Evolutionary conservation across 2,113 vertebrate species (phyloP), one percentile per base, ranked within the genome.

Genomic region (Mohoua ochrocephala): DNA sequence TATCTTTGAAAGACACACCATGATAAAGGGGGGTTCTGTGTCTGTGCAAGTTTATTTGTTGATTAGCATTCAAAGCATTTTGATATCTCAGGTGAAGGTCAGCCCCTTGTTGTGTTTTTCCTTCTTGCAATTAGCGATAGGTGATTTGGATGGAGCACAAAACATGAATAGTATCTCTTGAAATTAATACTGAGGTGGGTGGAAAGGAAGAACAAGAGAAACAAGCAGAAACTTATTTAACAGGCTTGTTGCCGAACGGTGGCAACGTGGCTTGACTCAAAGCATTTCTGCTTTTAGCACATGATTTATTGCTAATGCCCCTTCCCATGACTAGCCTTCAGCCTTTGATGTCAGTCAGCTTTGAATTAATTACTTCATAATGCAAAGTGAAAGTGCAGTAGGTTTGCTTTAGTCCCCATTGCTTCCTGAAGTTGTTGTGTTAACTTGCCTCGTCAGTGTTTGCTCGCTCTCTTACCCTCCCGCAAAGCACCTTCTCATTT

Each of bases 331-430:
- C 87, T 91, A 74, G 52, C 93, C 88, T 86, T 93, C 95, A 94
- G 87, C 91, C 93, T 96, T 94, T 94, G 94, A 88, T 95, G 94
- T 96, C 94, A 93, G 57, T 95, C 96, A 97, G 85, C 91, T 96
- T 85, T 83, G 91, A 96, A 96, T 97, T 95, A 91, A 96, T 96
- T 83, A 78, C 67, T 91, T 67, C 4, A 3, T 79, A 89, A 90
- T 74, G 69, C 89, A 91, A 91, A 85, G 82, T 35, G 78, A 76
- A 94, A 91, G 81, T 64, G 83, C 70, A 73, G 74, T 24, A 80
- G 63, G 74, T 71, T 97, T 80, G 68, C 45, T 85, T 80, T 65
- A 37, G 60, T 68, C 45, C 64, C 14, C 0, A 0, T 60, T 77
- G 47, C 68, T 91, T 41, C 74, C 56, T 61, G 80, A 65, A 85